Evolutionary conservation across 2,888 invertebrate species (phyloP), one percentile per base, ranked within the genome.

Genomic region (Gymnosoma rotundatum): DNA sequence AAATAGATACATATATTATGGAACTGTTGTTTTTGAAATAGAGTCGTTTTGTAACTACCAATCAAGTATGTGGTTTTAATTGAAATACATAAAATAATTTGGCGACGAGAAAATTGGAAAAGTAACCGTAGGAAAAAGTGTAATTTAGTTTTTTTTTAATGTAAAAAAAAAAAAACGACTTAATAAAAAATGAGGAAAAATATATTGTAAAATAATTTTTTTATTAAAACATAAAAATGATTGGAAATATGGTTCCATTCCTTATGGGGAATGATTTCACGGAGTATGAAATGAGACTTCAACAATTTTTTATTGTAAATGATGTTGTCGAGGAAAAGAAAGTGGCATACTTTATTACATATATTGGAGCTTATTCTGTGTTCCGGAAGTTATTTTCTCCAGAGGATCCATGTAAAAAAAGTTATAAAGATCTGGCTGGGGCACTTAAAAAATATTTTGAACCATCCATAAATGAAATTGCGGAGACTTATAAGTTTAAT

Each of bases 401-500:
- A 25, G 25, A 25, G 25, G 25, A 25, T 25, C 25, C 25, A 25
- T 25, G 25, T 25, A 25, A 25, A 25, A 25, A 25, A 25, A 4
- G 25, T 7, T 74, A 74, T 38, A 63, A 48, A 50, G 42, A 45
- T 9, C 67, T 72, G 16, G 78, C 78, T 54, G 69, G 78, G 50
- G 69, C 69, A 12, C 38, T 25, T 25, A 72, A 72, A 80, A 63
- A 69, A 52, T 82, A 82, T 58, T 76, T 82, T 58, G 72, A 70
- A 21, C 76, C 72, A 66, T 50, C 52, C 14, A 70, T 72, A 36
- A 67, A 67, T 9, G 66, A 67, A 52, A 67, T 64, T 25, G 64
- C 64, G 2, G 64, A 64, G n/a, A 72, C 64, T 10, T 78, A 81
- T 21, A 85, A 83, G 67, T 85, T 79, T 48, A 64, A 58, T 50